Conservation (phyloP, 2,888 invertebrate genomes). For the Drosophila peninsularis region DNA sequence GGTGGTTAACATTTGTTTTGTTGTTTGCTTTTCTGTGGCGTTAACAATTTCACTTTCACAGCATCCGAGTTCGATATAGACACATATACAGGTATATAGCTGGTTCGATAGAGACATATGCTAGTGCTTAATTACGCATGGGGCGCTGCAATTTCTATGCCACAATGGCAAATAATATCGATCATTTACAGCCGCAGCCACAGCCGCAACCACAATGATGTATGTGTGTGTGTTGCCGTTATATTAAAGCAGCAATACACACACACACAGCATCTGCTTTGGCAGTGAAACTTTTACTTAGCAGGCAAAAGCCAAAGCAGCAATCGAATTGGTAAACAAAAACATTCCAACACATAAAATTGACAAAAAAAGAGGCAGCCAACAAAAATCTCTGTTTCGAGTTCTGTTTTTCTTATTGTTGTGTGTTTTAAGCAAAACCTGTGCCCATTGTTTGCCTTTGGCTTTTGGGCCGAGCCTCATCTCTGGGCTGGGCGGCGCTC, state of each 20-base stretch:
- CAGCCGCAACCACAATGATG: constrained; percentile 38
- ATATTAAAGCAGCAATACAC: constrained; percentile 58
- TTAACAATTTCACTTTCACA: constrained; percentile 83
- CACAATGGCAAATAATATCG: constrained; percentile 78
- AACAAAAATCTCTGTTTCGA: constrained; percentile 29
- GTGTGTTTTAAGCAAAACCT: constrained; percentile 41
- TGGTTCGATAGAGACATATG: constrained; percentile 62
- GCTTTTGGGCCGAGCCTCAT: constrained; percentile 12
- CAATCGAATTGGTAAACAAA: constrained; percentile 64
- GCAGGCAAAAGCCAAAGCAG: constrained; percentile 35
- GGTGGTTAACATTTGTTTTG: constrained; percentile 45
- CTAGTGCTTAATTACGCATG: constrained; percentile 73
- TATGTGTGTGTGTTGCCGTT: constrained; percentile 54
- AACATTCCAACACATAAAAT: constrained; percentile 65
- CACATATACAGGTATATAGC: constrained; percentile 6
- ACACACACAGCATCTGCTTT: constrained; percentile 54
- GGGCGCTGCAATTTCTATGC: constrained; percentile 71
- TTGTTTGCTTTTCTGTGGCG: constrained; percentile 66
- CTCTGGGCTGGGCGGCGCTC: constrained; percentile 29
- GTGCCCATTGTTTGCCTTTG: constrained; percentile 54
- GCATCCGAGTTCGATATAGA: constrained; percentile 53
- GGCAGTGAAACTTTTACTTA: constrained; percentile 75
- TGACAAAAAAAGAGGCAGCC: constrained; percentile 21
- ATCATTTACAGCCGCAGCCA: constrained; percentile 61
- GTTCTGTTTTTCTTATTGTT: constrained; percentile 46